Percentiles rank a stretch among this genome's conserved stretches.
Evolutionary conservation across 2,888 invertebrate species (phyloP).

Genomic region (Synanthedon tipuliformis): DNA sequence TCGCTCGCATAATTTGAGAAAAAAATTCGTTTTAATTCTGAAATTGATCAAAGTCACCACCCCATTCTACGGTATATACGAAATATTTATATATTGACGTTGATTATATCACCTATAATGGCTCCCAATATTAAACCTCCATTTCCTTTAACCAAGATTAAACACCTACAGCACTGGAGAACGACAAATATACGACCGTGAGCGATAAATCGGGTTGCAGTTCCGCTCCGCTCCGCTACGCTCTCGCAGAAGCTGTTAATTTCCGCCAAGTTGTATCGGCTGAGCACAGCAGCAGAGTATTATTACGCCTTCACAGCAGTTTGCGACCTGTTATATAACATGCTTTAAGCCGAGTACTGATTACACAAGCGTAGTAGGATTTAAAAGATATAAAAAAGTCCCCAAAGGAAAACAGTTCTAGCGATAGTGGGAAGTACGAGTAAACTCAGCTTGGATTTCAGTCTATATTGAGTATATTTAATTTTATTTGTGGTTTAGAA

Average conservation of each 20-base stretch:
- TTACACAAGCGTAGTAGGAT: neutral
- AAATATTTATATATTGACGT: too few species aligned
- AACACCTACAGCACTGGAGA: neutral
- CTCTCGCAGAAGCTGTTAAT: slow-evolving; percentile 57
- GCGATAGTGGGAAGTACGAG: too few species aligned
- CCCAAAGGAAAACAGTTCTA: too few species aligned
- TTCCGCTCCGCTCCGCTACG: slow-evolving; percentile 33
- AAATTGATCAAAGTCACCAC: too few species aligned
- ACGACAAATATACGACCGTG: slow-evolving; percentile 1
- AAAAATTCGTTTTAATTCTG: too few species aligned
- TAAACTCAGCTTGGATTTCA: too few species aligned
- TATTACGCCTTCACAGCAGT: slow-evolving; percentile 59
- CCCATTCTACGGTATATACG: too few species aligned
- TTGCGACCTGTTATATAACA: slow-evolving; percentile 58
- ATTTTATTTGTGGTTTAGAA: too few species aligned
- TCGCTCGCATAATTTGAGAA: too few species aligned
- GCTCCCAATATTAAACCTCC: neutral
- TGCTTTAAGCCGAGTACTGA: slow-evolving; percentile 13
- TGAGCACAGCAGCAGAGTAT: slow-evolving; percentile 45
- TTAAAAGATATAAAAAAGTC: too few species aligned
- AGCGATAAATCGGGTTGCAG: slow-evolving; percentile 41
- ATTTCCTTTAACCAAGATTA: neutral
- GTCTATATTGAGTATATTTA: too few species aligned
- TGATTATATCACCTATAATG: too few species aligned
- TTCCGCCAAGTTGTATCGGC: slow-evolving; percentile 62